Base-by-base conservation (phyloP, 2,797 vertebrate genomes). In the Astyanax mexicanus region DNA sequence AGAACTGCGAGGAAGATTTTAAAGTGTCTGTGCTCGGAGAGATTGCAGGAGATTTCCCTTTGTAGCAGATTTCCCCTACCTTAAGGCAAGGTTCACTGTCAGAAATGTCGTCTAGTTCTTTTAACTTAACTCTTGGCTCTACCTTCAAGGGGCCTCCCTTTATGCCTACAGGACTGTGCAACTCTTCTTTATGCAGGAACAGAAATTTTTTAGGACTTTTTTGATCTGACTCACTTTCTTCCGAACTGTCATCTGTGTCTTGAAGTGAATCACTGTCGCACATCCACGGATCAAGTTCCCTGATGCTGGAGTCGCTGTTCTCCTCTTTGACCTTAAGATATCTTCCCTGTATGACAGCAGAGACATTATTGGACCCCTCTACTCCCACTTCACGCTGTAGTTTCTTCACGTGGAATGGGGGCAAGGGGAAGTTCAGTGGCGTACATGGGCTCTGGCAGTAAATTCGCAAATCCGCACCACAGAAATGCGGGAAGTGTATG, bases 401-500 rank as follows among this genome's bases (percentile, higher is more conserved):
- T 69, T 65, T 91, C 78, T 80, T 89, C 6, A 93, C 91, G 74
- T 66, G 92, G 72, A 96, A 89, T 13, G 92, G 86, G 32, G 94
- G 93, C 79, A 94, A 78, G 37, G 96, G 96, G 83, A 95, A 95
- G 60, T 93, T 87, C 37, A 96, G 94, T 44, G 96, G 93, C 58
- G 83, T 85, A 83, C 96, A 95, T 58, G 96, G 96, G 79, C 93
- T 97, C 87, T 99, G 98, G 85, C 96, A 93, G 84, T 99, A 99
- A 89, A 99, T 96, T 58, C 97, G 91, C 81, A 99, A 89, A 86
- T 99, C 98, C 32, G 98, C 97, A 42, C 98, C 98, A 81, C 98
- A 99, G 83, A 99, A 99, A 87, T 99, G 98, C 35, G 98, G 98
- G 74, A 99, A 99, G 89, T 99, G 98, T 86, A 99, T 95, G 70